Conservation (phyloP, 2,797 vertebrate species). For the Pseudochirops corinnae region DNA sequence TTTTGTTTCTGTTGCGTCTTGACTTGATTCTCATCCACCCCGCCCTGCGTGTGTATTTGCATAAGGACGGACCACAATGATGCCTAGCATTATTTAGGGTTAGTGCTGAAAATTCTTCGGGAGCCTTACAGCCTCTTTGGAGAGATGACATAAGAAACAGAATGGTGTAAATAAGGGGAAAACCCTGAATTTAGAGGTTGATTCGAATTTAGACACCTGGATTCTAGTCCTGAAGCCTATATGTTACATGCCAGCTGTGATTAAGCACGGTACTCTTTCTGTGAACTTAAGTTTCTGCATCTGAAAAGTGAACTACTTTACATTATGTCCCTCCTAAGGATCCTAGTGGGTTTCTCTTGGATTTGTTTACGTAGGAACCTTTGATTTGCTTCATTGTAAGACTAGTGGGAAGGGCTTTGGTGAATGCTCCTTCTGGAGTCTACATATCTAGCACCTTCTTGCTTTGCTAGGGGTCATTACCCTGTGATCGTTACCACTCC, state of each 20-base stretch:
- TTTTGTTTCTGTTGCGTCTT: constrained; percentile 55
- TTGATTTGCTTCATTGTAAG: constrained; percentile 20
- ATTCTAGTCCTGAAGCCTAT: not conserved
- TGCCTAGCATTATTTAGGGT: not conserved
- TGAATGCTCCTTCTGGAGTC: not conserved
- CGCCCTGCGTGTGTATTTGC: constrained; percentile 33
- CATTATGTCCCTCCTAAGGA: not conserved
- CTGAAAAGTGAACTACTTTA: not conserved
- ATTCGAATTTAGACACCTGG: not conserved
- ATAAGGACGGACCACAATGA: not conserved
- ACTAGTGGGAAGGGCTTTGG: constrained; percentile 1
- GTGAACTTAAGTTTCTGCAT: not conserved
- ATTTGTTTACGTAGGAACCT: not conserved
- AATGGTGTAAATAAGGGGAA: not conserved
- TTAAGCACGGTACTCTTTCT: not conserved
- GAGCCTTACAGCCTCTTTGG: not conserved
- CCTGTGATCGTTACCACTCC: not conserved
- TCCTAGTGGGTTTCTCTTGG: not conserved
- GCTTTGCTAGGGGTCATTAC: not conserved
- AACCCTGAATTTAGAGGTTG: not conserved
- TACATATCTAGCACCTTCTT: constrained; percentile 23
- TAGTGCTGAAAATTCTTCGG: not conserved
- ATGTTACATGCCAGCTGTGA: not conserved
- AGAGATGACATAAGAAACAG: not conserved
- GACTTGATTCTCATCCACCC: constrained; percentile 31